Percentiles rank a stretch among this genome's conserved stretches.
Evolutionary conservation across 2,888 invertebrate genomes (phyloP).

Genomic region (Cheilosia scutellata): DNA sequence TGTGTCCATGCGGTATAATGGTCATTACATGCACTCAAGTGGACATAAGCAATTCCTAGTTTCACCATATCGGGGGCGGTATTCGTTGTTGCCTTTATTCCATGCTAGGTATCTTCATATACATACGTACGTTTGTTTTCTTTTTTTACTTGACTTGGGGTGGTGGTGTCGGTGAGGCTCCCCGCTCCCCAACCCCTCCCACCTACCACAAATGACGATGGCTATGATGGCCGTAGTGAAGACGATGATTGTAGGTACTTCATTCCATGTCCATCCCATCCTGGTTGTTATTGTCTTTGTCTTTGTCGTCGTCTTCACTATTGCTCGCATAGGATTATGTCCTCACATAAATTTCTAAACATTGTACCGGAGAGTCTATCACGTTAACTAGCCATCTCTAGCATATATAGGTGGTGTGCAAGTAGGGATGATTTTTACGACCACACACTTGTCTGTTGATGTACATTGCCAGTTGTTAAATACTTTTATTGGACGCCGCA

Average conservation of each 20-base stretch:
- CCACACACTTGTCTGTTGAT: conserved; percentile 42
- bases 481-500: conserved; percentile 60
- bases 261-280: conserved; percentile 2
- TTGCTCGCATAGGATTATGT: conserved; percentile 51
- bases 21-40: conserved; percentile 60
- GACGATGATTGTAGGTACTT: conserved; percentile 52
- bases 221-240: conserved; percentile 38
- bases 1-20: conserved; percentile 51
- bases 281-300: conserved; percentile 12
- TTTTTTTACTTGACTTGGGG: not conserved
- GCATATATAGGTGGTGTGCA: conserved; percentile 13
- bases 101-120: conserved; percentile 22
- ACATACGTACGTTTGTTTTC: conserved; percentile 5
- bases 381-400: conserved; percentile 38
- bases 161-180: not conserved
- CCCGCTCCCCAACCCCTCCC: not conserved
- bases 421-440: conserved; percentile 57
- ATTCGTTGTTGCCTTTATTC: conserved; percentile 10
- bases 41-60: conserved; percentile 51
- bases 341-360: conserved; percentile 61
- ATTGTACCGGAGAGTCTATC: conserved; percentile 35
- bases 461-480: conserved; percentile 47
- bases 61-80: conserved; percentile 30
- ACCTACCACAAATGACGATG: conserved; percentile 13
- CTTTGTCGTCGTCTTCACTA: conserved; percentile 32